Base-by-base conservation (phyloP, 2,797 vertebrate genomes). In the Pachyuromys duprasi region DNA sequence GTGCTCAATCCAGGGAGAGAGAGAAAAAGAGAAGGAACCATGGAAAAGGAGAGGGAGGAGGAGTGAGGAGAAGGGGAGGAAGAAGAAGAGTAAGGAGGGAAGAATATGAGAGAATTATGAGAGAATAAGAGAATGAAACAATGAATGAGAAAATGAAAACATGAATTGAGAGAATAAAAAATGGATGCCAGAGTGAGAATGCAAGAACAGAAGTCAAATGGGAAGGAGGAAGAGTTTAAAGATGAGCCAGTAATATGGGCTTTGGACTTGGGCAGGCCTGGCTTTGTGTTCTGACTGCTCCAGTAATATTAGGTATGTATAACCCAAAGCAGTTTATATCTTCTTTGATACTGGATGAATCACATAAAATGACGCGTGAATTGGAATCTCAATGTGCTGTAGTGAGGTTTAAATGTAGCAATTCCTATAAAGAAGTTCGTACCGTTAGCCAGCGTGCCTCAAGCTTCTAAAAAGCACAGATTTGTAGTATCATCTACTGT, bases 311-410 rank as follows among this genome's bases (percentile, higher is more conserved):
- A 86, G 5, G 57, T n/a, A 49, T 55, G 31, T 24, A 11, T 80
- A 67, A 60, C 83, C 31, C 45, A 72, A 36, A 55, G 45, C 3
- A 0, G 42, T 65, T 69, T 63, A 86, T 65, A 78, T 65, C 33
- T 72, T 79, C 70, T 91, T 49, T 63, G 87, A 96, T 82, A 78
- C 55, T 84, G 53, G 42, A 31, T 57, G 63, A 80, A 55, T 60
- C 1, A 5, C 18, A 69, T 62, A 69, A 89, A 89, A 39, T 60
- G 70, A 67, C 28, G 78, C 69, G 60, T 57, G 82, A 62, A 70
- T 28, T 62, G 60, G 70, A 65, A 57, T 14, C 53, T 87, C 74
- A 88, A 11, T 81, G 89, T 24, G 18, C 5, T 31, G 22, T 36
- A 28, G 31, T 74, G 84, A 93, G 36, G 72, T 70, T 92, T 91